Percentiles rank a stretch among this genome's conserved stretches.
These are phyloP conservation scores for Petrocephalus zakoni DNA, from an alignment of 2,113 vertebrate species.

Conservation along the genomic window DNA sequence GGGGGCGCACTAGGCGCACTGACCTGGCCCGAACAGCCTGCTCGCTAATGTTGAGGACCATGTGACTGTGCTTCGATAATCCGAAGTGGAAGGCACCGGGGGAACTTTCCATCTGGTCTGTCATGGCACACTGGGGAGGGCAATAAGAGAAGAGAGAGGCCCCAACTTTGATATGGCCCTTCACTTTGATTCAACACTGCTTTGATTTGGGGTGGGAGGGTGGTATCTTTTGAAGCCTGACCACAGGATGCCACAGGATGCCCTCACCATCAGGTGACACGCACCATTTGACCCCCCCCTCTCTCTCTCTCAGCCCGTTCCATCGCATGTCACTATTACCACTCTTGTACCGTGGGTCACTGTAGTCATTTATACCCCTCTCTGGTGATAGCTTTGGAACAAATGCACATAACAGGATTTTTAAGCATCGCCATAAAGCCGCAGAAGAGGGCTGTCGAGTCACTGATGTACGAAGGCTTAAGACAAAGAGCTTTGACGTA, in stretches of 20 bases:
- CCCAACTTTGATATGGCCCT: neutral
- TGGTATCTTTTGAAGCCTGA: neutral
- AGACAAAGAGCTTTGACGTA: neutral
- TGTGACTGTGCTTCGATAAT: slow-evolving; percentile 72
- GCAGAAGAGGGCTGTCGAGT: neutral
- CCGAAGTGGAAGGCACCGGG: slow-evolving; percentile 74
- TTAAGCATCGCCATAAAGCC: neutral
- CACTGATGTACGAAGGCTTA: neutral
- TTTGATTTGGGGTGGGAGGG: neutral
- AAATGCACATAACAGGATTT: neutral
- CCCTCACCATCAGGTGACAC: neutral
- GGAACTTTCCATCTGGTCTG: slow-evolving; percentile 49
- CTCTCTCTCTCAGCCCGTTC: neutral
- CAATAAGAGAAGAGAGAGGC: neutral
- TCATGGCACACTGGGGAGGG: slow-evolving; percentile 52
- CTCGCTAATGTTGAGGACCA: slow-evolving; percentile 72
- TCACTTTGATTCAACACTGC: neutral
- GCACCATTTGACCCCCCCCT: neutral
- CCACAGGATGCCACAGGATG: neutral
- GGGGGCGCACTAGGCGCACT: slow-evolving; percentile 31
- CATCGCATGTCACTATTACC: neutral
- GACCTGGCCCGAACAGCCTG: slow-evolving; percentile 72
- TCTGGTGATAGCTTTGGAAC: neutral
- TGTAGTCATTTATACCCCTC: neutral
- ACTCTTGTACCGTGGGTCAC: neutral